A percentile compares a stretch with the other conserved stretches of the same genome.
These are phyloP conservation scores for Pomatostomus ruficeps DNA, from an alignment of 2,113 vertebrate genomes.

Conservation along the genomic window DNA sequence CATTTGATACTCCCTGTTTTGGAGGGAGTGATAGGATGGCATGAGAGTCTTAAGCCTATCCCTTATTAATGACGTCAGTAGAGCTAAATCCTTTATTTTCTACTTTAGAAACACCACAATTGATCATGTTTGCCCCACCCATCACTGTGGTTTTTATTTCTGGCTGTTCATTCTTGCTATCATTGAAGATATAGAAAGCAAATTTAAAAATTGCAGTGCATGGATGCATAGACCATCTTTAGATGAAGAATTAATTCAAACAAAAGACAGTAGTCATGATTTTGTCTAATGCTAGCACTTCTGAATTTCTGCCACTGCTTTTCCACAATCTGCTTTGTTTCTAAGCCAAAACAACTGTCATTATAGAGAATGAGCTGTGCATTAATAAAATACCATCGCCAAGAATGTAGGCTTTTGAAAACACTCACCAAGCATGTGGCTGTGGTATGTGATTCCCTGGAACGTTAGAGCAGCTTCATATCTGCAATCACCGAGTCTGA, in stretches of 20 bases:
- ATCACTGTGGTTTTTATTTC: neutral
- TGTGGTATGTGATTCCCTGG: neutral
- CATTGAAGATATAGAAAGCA: neutral
- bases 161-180: neutral
- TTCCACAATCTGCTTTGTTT: neutral
- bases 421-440: neutral
- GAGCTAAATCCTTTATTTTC: neutral
- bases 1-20: neutral
- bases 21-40: neutral
- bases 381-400: neutral
- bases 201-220: neutral
- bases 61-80: neutral
- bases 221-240: neutral
- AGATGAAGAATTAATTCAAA: neutral
- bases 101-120: neutral
- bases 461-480: neutral
- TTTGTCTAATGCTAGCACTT: neutral
- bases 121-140: neutral
- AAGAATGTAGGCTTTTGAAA: neutral
- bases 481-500: neutral
- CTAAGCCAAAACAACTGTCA: neutral
- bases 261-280: neutral
- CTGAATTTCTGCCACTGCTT: neutral
- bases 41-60: neutral
- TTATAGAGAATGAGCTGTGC: neutral